Percentiles rank a stretch among this genome's conserved stretches.
phyloP scores from a whole-genome alignment of 2,113 vertebrate genomes.

The Bubo blakistoni region DNA sequence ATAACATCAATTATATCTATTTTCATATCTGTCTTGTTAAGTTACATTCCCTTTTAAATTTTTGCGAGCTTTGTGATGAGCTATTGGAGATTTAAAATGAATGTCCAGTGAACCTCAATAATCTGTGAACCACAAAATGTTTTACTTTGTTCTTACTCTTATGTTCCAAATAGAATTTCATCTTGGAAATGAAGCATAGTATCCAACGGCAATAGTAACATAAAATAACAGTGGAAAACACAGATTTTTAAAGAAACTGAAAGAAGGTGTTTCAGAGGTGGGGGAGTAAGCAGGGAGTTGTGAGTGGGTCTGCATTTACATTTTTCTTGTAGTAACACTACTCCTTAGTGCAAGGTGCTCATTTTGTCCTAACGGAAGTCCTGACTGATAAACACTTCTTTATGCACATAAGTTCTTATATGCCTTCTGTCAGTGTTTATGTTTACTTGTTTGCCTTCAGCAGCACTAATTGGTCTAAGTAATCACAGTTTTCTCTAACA shows the following conservation, averaged over 20 bases:
- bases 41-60: background rate
- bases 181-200: background rate
- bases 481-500: background rate
- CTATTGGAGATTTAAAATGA: background rate
- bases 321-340: background rate
- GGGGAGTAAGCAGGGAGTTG: background rate
- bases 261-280: rapidly evolving
- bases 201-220: background rate
- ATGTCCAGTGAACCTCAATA: background rate
- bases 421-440: background rate
- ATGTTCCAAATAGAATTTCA: background rate
- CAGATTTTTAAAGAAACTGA: background rate
- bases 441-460: background rate
- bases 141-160: background rate
- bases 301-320: background rate
- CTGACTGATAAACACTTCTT: background rate
- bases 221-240: background rate
- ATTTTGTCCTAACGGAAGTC: background rate
- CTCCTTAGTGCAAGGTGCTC: background rate
- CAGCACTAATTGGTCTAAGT: background rate
- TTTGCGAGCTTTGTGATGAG: background rate
- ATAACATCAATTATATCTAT: background rate
- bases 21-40: background rate
- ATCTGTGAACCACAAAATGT: background rate
- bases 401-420: background rate